Percentiles rank a stretch among this genome's conserved stretches.
These are phyloP conservation scores for Trididemnum clinides DNA, from an alignment of 23 tunicate species.

Conservation along the genomic window DNA sequence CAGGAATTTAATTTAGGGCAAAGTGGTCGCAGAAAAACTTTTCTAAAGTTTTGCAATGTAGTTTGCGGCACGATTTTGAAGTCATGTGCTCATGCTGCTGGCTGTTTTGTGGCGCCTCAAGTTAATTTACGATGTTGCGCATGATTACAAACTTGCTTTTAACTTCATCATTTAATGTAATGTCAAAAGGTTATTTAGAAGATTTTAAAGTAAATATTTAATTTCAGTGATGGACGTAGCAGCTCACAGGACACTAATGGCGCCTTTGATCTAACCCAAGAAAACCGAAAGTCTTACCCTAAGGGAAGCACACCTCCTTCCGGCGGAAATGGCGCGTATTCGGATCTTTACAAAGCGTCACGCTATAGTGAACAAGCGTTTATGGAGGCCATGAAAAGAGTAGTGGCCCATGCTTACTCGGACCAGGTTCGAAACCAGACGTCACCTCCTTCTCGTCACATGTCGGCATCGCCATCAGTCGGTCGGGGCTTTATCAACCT, in stretches of 20 bases:
- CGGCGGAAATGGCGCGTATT: background rate
- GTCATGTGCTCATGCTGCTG: too few relatives aligned
- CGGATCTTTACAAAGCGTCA: slow-evolving; percentile 5
- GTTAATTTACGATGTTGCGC: too few relatives aligned
- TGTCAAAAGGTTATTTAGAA: too few relatives aligned
- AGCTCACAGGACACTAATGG: background rate
- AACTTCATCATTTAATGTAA: too few relatives aligned
- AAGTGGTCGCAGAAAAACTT: too few relatives aligned
- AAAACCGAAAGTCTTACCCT: background rate
- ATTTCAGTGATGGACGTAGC: background rate
- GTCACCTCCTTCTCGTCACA: background rate
- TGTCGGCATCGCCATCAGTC: background rate
- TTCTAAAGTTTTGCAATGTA: too few relatives aligned
- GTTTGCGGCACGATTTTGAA: too few relatives aligned
- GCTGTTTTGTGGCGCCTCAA: too few relatives aligned
- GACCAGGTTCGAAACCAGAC: slow-evolving; percentile 21
- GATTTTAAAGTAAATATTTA: background rate
- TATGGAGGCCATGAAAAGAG: slow-evolving; percentile 57
- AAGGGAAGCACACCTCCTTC: background rate
- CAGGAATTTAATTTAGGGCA: too few relatives aligned
- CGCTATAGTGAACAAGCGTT: slow-evolving; percentile 46
- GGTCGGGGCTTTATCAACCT: slow-evolving; percentile 43
- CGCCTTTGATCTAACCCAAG: background rate
- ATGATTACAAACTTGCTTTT: background rate
- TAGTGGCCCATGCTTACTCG: slow-evolving; percentile 31